Evolutionary conservation across 2,797 vertebrate species (phyloP), one percentile per base, ranked within the genome.

Genomic region (Sebastes oblongus): DNA sequence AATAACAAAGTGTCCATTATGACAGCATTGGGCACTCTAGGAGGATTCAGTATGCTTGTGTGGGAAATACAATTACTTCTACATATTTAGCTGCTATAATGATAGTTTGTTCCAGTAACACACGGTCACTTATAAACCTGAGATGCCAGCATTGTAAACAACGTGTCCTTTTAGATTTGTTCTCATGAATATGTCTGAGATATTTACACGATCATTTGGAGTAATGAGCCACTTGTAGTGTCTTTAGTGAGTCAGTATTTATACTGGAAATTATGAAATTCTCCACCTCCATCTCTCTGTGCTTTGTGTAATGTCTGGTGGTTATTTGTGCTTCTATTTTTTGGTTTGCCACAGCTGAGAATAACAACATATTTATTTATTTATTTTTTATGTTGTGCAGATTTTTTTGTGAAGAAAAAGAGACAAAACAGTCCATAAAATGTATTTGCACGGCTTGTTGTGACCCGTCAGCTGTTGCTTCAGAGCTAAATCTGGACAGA

Each of bases 201-300:
- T 91, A 89, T 93, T 93, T 92, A 88, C 77, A 60, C 73, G 39
- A 78, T 88, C 56, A 77, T 85, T 81, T 84, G 25, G 60, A 68
- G 59, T 85, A 86, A 92, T 83, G 50, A 74, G 50, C 62, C 76
- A 20, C 30, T 76, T 56, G 25, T 60, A 52, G 66, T 61, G 39
- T 50, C 59, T 77, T 60, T 50, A 39, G 18, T 84, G 46, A 81
- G 77, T 79, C 50, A 54, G 64, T 66, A 69, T 88, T 86, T 86
- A 66, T 42, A 55, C 66, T 72, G 52, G 39, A 79, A 80, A 78
- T 75, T 32, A 46, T 46, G 42, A 66, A 7, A 69, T 46, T 56
- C 39, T 66, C 71, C 42, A 18, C 36, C 20, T 61, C 56, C 52
- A 32, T 75, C 67, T 55, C 55, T 72, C 42, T 78, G 25, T 79